These are phyloP conservation scores for Poeciliopsis infans DNA, from an alignment of 2,797 vertebrate genomes.

Conservation along the genomic window DNA sequence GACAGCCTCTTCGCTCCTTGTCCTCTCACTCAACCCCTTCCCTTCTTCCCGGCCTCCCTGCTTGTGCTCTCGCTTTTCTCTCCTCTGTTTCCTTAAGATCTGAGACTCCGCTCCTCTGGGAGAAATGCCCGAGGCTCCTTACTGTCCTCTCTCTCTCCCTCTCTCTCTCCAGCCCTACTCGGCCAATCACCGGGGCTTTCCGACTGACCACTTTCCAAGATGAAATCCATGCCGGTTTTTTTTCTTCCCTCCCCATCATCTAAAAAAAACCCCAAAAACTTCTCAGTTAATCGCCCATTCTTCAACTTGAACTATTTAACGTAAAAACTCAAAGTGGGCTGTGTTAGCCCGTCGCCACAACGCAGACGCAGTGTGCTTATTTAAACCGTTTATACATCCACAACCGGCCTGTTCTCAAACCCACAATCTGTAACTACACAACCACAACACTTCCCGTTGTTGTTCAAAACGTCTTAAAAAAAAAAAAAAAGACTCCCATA, in stretches of 20 bases:
- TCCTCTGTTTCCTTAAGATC: slow-evolving; percentile 50
- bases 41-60: slow-evolving; percentile 38
- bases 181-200: slow-evolving; percentile 56
- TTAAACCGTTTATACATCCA: slow-evolving; percentile 39
- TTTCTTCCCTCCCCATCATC: neutral
- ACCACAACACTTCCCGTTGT: slow-evolving; percentile 53
- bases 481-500: slow-evolving; percentile 21
- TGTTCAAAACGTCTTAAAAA: slow-evolving; percentile 12
- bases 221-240: slow-evolving; percentile 13
- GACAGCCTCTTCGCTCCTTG: slow-evolving; percentile 46
- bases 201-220: slow-evolving; percentile 30
- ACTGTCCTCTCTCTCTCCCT: slow-evolving; percentile 24
- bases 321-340: neutral
- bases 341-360: neutral
- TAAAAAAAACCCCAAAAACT: neutral
- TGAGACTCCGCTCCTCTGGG: slow-evolving; percentile 49
- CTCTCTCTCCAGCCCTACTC: slow-evolving; percentile 36
- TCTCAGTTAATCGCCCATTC: neutral
- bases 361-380: slow-evolving; percentile 20
- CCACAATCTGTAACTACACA: slow-evolving; percentile 41
- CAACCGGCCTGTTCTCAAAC: slow-evolving; percentile 46
- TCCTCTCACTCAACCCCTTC: slow-evolving; percentile 56
- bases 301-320: neutral
- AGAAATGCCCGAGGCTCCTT: slow-evolving; percentile 58
- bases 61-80: slow-evolving; percentile 46